A percentile compares a stretch with the other conserved stretches of the same genome.
Evolutionary conservation across 2,797 vertebrate species (phyloP).

Genomic region (Sandelia bainsii): DNA sequence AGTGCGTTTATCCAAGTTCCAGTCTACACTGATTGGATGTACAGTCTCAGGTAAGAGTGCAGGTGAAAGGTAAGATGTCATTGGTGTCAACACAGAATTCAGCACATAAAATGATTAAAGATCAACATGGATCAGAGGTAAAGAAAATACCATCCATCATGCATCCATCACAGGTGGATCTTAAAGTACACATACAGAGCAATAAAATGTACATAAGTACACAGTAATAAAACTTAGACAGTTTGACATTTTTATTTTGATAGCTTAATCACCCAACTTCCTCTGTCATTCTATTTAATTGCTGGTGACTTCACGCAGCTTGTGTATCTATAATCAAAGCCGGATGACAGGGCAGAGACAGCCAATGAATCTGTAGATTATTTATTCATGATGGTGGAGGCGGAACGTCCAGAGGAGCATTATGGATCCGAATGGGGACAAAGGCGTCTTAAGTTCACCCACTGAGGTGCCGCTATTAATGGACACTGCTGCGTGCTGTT

Average conservation of each 20-base stretch:
- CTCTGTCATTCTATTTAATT: neutral
- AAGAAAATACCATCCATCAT: too few relatives aligned
- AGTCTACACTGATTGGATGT: too few relatives aligned
- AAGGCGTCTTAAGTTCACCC: conserved; percentile 40
- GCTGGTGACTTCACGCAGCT: neutral
- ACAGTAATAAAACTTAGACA: too few relatives aligned
- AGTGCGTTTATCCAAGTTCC: too few relatives aligned
- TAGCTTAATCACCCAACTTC: conserved; percentile 26
- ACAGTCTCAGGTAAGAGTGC: too few relatives aligned
- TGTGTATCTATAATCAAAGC: conserved; percentile 42
- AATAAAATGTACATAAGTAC: too few relatives aligned
- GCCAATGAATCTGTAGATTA: conserved; percentile 64
- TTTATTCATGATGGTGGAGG: conserved; percentile 75
- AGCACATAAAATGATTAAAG: too few relatives aligned
- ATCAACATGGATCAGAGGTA: too few relatives aligned
- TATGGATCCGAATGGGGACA: conserved; percentile 35
- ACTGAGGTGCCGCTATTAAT: conserved; percentile 4
- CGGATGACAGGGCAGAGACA: conserved; percentile 48
- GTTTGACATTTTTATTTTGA: conserved; percentile 43
- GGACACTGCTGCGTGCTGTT: conserved; percentile 12
- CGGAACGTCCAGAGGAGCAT: conserved; percentile 30
- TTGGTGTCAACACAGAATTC: too few relatives aligned
- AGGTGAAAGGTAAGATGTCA: too few relatives aligned
- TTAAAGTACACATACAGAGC: neutral
- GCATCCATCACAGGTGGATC: neutral